phyloP scores from a whole-genome alignment of 2,888 invertebrate genomes.

The Leucophenga maculata region DNA sequence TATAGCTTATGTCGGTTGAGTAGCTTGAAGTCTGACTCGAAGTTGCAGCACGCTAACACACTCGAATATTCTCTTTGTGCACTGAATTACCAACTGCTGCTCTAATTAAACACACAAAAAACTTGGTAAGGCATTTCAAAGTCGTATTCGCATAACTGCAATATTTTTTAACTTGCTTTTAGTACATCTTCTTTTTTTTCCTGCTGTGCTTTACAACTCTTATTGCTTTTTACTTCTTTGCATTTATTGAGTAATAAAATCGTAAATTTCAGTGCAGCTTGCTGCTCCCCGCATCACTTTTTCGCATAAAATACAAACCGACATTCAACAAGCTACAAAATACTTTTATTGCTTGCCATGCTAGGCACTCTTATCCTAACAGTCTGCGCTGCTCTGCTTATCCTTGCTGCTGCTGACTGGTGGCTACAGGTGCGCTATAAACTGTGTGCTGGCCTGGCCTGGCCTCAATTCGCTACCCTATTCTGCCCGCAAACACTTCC shows the following conservation, averaged over 20 bases:
- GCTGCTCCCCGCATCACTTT: too few species aligned
- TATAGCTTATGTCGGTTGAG: too few species aligned
- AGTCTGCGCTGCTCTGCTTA: neutral
- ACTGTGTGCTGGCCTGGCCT: neutral
- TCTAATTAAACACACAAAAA: too few species aligned
- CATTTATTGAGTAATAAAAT: slow-evolving; percentile 65
- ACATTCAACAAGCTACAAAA: slow-evolving; percentile 25
- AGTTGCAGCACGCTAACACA: too few species aligned
- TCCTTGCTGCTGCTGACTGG: neutral
- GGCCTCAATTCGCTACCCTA: neutral
- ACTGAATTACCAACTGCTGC: too few species aligned
- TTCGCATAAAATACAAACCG: slow-evolving; percentile 7
- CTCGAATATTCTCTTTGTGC: too few species aligned
- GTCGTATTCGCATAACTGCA: too few species aligned
- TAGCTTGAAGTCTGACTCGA: too few species aligned
- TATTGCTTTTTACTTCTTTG: slow-evolving; percentile 43
- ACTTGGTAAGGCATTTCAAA: too few species aligned
- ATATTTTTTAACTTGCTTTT: too few species aligned
- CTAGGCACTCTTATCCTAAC: neutral
- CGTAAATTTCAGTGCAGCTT: slow-evolving; percentile 55
- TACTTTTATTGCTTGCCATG: slow-evolving; percentile 2
- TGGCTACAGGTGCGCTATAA: slow-evolving; percentile 11
- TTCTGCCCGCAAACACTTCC: neutral
- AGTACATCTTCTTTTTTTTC: neutral
- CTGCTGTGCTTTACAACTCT: neutral